Conservation (phyloP, 2,888 invertebrate genomes). For the Scaptomyza flava region DNA sequence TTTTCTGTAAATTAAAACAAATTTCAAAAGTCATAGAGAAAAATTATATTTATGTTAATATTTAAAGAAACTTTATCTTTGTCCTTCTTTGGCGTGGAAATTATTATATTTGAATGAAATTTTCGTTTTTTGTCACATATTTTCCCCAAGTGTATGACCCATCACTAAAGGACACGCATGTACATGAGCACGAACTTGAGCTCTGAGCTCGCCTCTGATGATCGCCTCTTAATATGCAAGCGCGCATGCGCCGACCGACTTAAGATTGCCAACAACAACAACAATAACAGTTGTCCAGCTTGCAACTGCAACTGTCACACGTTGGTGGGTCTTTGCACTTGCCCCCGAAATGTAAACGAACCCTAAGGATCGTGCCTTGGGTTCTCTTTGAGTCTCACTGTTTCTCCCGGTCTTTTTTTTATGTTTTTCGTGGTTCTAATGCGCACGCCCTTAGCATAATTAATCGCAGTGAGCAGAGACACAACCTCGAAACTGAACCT, state of each 20-base stretch:
- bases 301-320: slow-evolving; percentile 50
- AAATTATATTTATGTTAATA: too few relatives aligned
- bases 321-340: slow-evolving; percentile 64
- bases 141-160: not conserved
- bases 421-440: slow-evolving; percentile 47
- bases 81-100: too few relatives aligned
- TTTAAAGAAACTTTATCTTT: too few relatives aligned
- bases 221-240: slow-evolving; percentile 76
- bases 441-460: slow-evolving; percentile 73
- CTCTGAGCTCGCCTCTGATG: slow-evolving; percentile 26
- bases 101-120: too few relatives aligned
- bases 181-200: slow-evolving; percentile 45
- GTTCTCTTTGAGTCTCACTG: not conserved
- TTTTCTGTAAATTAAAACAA: too few relatives aligned
- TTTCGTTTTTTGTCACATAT: not conserved
- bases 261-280: slow-evolving; percentile 62
- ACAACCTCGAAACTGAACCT: slow-evolving; percentile 55
- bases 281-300: slow-evolving; percentile 33
- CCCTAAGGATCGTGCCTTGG: slow-evolving; percentile 41
- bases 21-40: too few relatives aligned
- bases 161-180: slow-evolving; percentile 53
- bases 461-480: slow-evolving; percentile 50
- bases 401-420: slow-evolving; percentile 4
- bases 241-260: slow-evolving; percentile 74
- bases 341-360: slow-evolving; percentile 33